Evolutionary conservation across 2,888 invertebrate species (phyloP), one percentile per base, ranked within the genome.

Genomic region (Drosophila subquinaria): DNA sequence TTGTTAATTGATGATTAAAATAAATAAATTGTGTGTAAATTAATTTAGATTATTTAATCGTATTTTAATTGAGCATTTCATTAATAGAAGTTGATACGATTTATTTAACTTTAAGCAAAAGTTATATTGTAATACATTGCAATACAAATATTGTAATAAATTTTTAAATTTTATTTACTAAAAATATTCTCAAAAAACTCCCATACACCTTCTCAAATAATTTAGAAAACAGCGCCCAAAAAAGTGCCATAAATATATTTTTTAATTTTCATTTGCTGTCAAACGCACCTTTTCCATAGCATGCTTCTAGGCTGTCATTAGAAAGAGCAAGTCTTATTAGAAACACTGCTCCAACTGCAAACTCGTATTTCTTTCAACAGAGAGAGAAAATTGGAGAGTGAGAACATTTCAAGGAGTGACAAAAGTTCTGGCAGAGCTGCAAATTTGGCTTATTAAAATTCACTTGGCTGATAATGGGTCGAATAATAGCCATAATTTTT

Each of bases 401-500:
- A 36, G 13, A 36, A 33, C n/a, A 61, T 47, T 48, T 40, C 35
- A 10, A 30, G 36, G 43, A 71, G 56, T 76, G 76, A 76, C 73
- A 76, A 69, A 79, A 69, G 43, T 73, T 74, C 64, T 17, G 9
- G 27, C 27, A n/a, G 13, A n/a, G 9, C 8, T 27, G 52, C n/a
- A 8, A 8, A 9, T 4, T 13, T 20, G 17, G 51, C 81, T 76
- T 80, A 86, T 86, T 88, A 88, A 88, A 86, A 84, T 75, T 88
- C 80, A 84, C 76, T 82, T 75, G 71, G 69, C 42, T 80, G 79
- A 79, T 77, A 79, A 79, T 80, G 71, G 51, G 56, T 70, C 67
- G 33, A 51, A 74, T 71, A 80, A 88, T 83, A 88, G 76, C 56
- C 76, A 73, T 88, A 86, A 88, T 62, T 82, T 67, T 73, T 67